A percentile compares a stretch with the other conserved stretches of the same genome.
phyloP scores from a whole-genome alignment of 2,113 vertebrate genomes.

The Etia nguti region DNA sequence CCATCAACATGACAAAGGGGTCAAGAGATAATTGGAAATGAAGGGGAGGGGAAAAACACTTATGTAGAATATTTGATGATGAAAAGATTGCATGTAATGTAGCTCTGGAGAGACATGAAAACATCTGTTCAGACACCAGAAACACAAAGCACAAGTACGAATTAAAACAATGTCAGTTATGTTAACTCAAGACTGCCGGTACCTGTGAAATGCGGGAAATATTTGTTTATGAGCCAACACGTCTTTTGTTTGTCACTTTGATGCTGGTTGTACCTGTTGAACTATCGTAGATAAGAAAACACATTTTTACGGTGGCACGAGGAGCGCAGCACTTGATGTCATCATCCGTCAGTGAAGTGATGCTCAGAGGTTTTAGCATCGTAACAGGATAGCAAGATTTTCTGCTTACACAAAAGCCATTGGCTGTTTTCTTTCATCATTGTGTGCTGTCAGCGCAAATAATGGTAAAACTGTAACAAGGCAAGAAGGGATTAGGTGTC shows the following conservation, averaged over 20 bases:
- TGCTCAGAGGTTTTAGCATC: background rate
- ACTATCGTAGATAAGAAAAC: background rate
- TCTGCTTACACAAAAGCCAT: background rate
- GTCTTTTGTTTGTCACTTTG: background rate
- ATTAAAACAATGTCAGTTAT: slow-evolving; percentile 19
- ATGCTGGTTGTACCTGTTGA: slow-evolving; percentile 9
- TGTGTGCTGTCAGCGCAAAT: background rate
- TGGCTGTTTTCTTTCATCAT: background rate
- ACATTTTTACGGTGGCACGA: background rate
- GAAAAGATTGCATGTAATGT: background rate
- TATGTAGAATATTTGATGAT: background rate
- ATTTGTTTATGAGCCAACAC: background rate
- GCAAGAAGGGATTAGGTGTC: background rate
- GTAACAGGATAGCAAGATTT: background rate
- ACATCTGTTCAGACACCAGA: background rate
- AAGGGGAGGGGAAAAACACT: background rate
- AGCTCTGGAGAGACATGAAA: background rate
- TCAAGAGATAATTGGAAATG: slow-evolving; percentile 1
- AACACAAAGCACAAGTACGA: background rate
- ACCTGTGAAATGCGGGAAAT: background rate
- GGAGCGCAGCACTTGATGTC: background rate
- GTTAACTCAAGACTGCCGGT: background rate
- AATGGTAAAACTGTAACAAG: background rate
- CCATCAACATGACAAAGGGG: slow-evolving; percentile 43
- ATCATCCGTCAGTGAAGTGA: background rate